A percentile compares a stretch with the other conserved stretches of the same genome.
Evolutionary conservation across 2,888 invertebrate genomes (phyloP).

Genomic region (Atethmia centrago): DNA sequence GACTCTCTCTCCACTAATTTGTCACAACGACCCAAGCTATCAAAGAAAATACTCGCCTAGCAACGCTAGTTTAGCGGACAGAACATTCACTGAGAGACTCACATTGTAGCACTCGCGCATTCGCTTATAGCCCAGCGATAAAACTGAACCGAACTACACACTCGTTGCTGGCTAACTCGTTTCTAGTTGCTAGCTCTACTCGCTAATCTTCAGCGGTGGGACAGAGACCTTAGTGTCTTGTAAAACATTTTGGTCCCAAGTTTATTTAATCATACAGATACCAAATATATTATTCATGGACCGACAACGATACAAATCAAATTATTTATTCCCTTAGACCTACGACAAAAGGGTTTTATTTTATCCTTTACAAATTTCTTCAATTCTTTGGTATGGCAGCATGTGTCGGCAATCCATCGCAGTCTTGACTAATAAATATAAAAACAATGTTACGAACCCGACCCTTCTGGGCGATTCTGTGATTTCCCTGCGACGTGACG

Average conservation of each 20-base stretch:
- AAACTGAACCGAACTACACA: no score
- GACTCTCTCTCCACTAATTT: no score
- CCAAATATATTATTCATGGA: slow-evolving; percentile 25
- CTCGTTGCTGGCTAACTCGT: no score
- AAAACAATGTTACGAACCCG: slow-evolving; percentile 47
- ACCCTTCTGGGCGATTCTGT: slow-evolving; percentile 44
- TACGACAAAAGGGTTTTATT: slow-evolving; percentile 24
- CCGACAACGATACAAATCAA: slow-evolving; percentile 26
- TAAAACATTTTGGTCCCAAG: background rate
- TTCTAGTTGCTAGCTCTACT: no score
- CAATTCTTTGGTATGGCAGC: slow-evolving; percentile 25
- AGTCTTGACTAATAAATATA: slow-evolving; percentile 52
- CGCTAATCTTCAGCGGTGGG: no score
- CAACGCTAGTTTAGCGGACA: no score
- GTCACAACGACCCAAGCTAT: no score
- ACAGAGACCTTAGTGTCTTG: no score
- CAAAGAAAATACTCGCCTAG: no score
- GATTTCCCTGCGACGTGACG: slow-evolving; percentile 50
- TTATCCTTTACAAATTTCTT: slow-evolving; percentile 25
- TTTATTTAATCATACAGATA: slow-evolving; percentile 16
- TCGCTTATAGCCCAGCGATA: no score
- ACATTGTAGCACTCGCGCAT: no score
- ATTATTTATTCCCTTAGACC: slow-evolving; percentile 40
- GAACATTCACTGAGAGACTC: no score
- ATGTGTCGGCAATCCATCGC: slow-evolving; percentile 39